A percentile compares a stretch with the other conserved stretches of the same genome.
These are phyloP conservation scores for Acipenser ruthenus DNA, from an alignment of 2,797 vertebrate genomes.

Conservation along the genomic window DNA sequence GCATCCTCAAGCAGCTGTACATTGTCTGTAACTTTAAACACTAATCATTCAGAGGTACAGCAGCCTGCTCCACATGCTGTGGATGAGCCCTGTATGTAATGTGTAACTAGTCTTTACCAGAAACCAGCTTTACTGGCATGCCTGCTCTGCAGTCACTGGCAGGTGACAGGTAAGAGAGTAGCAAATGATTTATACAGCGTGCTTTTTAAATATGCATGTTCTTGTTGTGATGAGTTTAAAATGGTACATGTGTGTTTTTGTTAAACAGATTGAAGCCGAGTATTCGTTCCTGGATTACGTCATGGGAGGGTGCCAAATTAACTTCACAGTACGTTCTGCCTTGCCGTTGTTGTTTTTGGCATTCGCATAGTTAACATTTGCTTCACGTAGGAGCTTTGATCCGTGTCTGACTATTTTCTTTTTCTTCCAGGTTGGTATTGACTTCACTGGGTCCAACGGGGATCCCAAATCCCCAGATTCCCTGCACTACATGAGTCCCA, in stretches of 20 bases:
- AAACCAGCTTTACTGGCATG: not conserved
- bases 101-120: not conserved
- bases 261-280: slow-evolving; percentile 63
- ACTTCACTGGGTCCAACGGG: slow-evolving; percentile 90
- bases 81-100: too few species aligned
- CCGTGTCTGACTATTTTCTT: slow-evolving; percentile 11
- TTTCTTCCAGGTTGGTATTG: slow-evolving; percentile 73
- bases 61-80: too few species aligned
- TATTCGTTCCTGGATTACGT: slow-evolving; percentile 85
- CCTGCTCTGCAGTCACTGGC: slow-evolving; percentile 13
- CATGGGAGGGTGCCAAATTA: slow-evolving; percentile 92
- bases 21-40: too few species aligned
- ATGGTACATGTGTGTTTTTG: slow-evolving; percentile 17
- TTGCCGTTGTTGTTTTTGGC: not conserved
- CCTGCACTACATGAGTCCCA: slow-evolving; percentile 79
- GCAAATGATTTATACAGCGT: too few species aligned
- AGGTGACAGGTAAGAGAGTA: too few species aligned
- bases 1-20: not conserved
- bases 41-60: too few species aligned
- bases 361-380: not conserved
- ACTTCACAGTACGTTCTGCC: slow-evolving; percentile 74
- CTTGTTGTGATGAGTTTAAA: not conserved
- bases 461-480: slow-evolving; percentile 82
- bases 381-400: not conserved
- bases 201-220: not conserved